These are phyloP conservation scores for Capra hircus DNA, from an alignment of 2,113 vertebrate species.

Conservation along the genomic window DNA sequence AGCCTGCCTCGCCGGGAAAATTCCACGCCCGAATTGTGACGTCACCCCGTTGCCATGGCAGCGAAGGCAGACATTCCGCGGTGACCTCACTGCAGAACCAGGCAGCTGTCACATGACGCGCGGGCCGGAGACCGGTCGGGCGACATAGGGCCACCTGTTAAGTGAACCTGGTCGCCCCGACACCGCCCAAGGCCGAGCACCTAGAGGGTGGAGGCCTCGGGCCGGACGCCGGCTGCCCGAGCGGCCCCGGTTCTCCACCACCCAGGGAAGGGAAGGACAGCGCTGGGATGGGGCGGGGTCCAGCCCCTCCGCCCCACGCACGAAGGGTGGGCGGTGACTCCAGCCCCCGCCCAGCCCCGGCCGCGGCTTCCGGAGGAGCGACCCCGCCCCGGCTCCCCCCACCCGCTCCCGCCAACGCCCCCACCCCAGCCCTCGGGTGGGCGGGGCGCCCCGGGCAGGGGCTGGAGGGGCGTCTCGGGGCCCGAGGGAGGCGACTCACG, in stretches of 20 bases:
- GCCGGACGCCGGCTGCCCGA: neutral
- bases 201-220: neutral
- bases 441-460: neutral
- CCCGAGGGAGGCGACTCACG: slow-evolving; percentile 82
- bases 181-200: slow-evolving; percentile 19
- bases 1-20: neutral
- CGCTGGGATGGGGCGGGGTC: neutral
- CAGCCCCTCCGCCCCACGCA: neutral
- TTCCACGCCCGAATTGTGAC: slow-evolving; percentile 57
- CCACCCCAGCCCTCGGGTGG: neutral
- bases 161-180: slow-evolving; percentile 5
- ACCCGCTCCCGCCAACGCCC: neutral
- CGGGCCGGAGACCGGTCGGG: neutral
- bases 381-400: neutral
- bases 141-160: slow-evolving; percentile 62
- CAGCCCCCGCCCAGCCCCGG: neutral
- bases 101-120: slow-evolving; percentile 66
- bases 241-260: neutral
- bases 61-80: slow-evolving; percentile 60
- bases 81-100: slow-evolving; percentile 68
- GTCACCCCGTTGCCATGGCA: slow-evolving; percentile 63
- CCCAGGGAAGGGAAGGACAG: neutral
- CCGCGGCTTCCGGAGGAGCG: neutral
- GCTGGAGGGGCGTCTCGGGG: neutral
- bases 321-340: neutral